Evolutionary conservation across 2,113 vertebrate species (phyloP).

Genomic region (Toxotes jaculatrix): DNA sequence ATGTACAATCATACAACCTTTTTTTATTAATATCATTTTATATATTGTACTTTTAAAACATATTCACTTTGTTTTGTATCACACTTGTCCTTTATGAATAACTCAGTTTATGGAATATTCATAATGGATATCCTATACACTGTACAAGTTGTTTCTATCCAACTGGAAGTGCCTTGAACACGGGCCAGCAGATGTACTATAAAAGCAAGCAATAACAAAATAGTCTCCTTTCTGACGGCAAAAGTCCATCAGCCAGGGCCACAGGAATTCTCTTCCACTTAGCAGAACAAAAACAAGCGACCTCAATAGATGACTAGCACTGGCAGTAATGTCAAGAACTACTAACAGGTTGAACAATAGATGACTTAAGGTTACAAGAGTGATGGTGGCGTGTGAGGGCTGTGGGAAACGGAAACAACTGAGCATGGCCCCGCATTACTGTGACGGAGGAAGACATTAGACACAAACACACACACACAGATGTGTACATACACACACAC

Average conservation of each 20-base stretch:
- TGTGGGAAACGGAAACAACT: slow-evolving; percentile 66
- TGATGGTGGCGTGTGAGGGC: slow-evolving; percentile 36
- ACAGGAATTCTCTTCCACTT: slow-evolving; percentile 64
- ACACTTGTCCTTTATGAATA: background rate
- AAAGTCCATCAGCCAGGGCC: slow-evolving; percentile 45
- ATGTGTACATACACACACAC: background rate
- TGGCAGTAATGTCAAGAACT: slow-evolving; percentile 58
- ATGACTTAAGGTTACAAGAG: slow-evolving; percentile 55
- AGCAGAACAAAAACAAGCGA: slow-evolving; percentile 65
- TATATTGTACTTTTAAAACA: background rate
- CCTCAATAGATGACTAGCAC: slow-evolving; percentile 52
- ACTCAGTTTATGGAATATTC: background rate
- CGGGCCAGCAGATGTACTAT: slow-evolving; percentile 16
- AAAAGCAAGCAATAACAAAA: slow-evolving; percentile 46
- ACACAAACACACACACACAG: slow-evolving; percentile 18
- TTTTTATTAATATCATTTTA: background rate
- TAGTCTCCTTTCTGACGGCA: slow-evolving; percentile 31
- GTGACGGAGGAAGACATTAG: slow-evolving; percentile 36
- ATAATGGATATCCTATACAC: background rate
- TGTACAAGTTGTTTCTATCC: slow-evolving; percentile 38
- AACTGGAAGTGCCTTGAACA: slow-evolving; percentile 27
- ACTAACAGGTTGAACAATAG: slow-evolving; percentile 71
- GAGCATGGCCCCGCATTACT: slow-evolving; percentile 26
- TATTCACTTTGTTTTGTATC: background rate
- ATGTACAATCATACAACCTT: background rate